Evolutionary conservation across 2,797 vertebrate genomes (phyloP).

Genomic region (Helarctos malayanus): DNA sequence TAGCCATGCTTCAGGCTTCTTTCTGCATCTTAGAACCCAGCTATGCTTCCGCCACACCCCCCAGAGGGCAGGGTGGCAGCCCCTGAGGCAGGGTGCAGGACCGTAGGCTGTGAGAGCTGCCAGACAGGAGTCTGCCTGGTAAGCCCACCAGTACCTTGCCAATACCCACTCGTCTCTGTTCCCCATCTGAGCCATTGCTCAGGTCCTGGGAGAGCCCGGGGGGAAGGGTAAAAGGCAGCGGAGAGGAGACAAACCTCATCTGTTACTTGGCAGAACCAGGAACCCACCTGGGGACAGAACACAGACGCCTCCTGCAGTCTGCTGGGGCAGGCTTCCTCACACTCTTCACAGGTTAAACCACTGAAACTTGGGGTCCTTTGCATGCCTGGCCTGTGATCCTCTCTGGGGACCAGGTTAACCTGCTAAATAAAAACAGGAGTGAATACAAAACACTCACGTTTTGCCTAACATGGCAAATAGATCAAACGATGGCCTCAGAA

Average conservation of each 20-base stretch:
- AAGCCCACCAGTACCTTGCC: not conserved
- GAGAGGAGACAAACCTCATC: not conserved
- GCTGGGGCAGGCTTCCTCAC: too few relatives aligned
- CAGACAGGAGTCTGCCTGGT: not conserved
- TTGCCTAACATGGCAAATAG: not conserved
- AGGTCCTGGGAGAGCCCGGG: not conserved
- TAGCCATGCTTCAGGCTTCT: not conserved
- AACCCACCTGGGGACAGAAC: not conserved
- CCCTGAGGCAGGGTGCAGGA: not conserved
- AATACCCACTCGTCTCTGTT: not conserved
- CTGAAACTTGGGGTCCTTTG: not conserved
- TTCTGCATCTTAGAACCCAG: not conserved
- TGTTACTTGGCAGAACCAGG: not conserved
- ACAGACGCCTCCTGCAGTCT: not conserved
- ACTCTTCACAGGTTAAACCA: not conserved
- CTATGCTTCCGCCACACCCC: not conserved
- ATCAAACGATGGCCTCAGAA: not conserved
- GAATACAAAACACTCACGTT: not conserved
- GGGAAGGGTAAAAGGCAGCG: not conserved
- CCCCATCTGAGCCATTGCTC: not conserved
- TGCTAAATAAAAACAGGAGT: not conserved
- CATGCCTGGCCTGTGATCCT: not conserved
- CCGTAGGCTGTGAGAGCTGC: not conserved
- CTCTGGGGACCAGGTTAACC: not conserved
- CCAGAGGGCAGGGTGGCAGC: accelerated